Evolutionary conservation across 2,888 invertebrate genomes (phyloP).

Genomic region (Oxyscelio sp.): DNA sequence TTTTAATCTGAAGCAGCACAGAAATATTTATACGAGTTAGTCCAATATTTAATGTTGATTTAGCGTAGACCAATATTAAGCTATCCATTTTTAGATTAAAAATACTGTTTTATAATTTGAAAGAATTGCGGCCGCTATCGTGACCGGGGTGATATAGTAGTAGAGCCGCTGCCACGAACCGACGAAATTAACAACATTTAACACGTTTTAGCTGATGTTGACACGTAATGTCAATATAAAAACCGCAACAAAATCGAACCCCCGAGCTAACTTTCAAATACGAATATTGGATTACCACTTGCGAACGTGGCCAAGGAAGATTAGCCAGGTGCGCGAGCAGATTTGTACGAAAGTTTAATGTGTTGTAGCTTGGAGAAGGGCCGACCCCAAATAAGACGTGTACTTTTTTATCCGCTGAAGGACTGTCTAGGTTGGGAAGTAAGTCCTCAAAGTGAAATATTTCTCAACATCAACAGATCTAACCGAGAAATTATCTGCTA

Average conservation of each 20-base stretch:
- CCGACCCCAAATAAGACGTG: slow-evolving; percentile 33
- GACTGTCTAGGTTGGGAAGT: slow-evolving; percentile 3
- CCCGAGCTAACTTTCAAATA: slow-evolving; percentile 32
- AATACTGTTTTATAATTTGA: slow-evolving; percentile 23
- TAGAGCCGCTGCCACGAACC: neutral
- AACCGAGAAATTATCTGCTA: slow-evolving; percentile 8
- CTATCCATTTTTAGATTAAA: slow-evolving; percentile 9
- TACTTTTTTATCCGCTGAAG: slow-evolving; percentile 28
- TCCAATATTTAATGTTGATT: slow-evolving; percentile 26
- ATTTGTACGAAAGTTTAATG: slow-evolving; percentile 27
- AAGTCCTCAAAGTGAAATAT: slow-evolving; percentile 23
- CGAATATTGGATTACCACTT: slow-evolving; percentile 53
- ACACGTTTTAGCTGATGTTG: slow-evolving; percentile 28
- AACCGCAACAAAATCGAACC: slow-evolving; percentile 41
- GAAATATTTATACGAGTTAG: neutral
- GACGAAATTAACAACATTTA: slow-evolving; percentile 27
- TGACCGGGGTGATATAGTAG: neutral
- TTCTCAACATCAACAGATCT: slow-evolving; percentile 6
- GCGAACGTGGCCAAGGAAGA: slow-evolving; percentile 12
- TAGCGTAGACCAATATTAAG: slow-evolving; percentile 5
- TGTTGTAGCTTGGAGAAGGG: neutral
- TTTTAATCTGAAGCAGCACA: neutral
- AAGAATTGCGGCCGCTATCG: neutral
- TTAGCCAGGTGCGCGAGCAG: slow-evolving; percentile 49
- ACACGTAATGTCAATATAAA: slow-evolving; percentile 22